phyloP scores from a whole-genome alignment of 2,797 vertebrate species.

The Brachymystax lenok region DNA sequence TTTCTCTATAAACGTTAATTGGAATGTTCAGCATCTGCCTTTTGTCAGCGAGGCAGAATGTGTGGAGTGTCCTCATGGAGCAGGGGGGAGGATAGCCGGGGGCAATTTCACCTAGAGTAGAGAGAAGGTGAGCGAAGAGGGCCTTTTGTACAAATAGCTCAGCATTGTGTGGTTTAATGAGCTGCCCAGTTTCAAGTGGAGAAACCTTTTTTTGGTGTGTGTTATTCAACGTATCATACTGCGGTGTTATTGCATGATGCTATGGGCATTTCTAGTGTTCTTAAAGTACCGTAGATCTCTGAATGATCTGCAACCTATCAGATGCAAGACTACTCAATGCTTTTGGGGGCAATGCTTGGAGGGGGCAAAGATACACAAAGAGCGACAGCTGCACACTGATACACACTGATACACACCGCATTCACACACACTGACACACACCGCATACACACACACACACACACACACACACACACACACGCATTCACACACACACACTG shows the following conservation, averaged over 20 bases:
- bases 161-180: conserved; percentile 27
- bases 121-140: background rate
- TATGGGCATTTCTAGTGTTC: background rate
- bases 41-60: conserved; percentile 10
- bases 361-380: too few species aligned
- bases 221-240: background rate
- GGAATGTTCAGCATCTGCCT: background rate
- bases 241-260: background rate
- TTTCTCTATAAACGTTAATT: background rate
- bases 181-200: conserved; percentile 29
- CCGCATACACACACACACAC: too few species aligned
- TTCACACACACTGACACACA: too few species aligned
- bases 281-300: too few species aligned
- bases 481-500: too few species aligned
- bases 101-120: background rate
- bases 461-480: too few species aligned
- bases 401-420: too few species aligned
- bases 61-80: background rate
- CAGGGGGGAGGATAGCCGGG: background rate
- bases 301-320: background rate
- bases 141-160: conserved; percentile 52
- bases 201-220: background rate
- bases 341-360: too few species aligned
- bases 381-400: too few species aligned
- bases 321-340: background rate